Conservation (phyloP, 2,888 invertebrate genomes). For the Drosophila longiperda region DNA sequence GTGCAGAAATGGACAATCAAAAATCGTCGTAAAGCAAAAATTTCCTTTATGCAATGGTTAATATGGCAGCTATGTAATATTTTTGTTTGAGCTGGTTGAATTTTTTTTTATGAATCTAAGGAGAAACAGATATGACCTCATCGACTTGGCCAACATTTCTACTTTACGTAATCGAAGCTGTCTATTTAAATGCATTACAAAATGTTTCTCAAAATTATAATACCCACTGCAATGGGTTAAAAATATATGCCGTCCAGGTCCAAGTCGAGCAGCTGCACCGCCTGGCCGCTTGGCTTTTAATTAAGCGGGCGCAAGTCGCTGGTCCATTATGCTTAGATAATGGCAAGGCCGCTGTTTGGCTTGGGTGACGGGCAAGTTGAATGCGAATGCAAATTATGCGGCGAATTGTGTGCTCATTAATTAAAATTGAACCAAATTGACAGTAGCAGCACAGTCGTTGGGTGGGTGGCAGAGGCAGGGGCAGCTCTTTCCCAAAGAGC, state of each 20-base stretch:
- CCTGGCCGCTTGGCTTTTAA: constrained; percentile 51
- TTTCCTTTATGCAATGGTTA: no score
- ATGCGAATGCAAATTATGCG: constrained; percentile 72
- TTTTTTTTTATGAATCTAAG: neutral
- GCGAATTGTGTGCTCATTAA: constrained; percentile 78
- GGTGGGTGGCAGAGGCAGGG: neutral
- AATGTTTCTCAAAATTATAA: neutral
- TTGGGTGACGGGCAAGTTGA: constrained; percentile 22
- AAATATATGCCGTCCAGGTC: neutral
- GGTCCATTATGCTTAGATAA: constrained; percentile 76
- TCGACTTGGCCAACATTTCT: neutral
- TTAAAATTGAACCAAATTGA: constrained; percentile 77
- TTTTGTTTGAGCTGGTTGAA: neutral
- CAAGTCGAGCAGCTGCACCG: constrained; percentile 22
- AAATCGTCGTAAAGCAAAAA: no score
- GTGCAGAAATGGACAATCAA: neutral
- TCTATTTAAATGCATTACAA: neutral
- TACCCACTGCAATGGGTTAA: neutral
- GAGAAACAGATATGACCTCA: neutral
- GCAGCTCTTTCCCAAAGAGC: constrained; percentile 19
- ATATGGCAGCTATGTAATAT: neutral
- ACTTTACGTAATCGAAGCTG: neutral
- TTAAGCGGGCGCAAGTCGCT: constrained; percentile 73
- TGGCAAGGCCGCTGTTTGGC: constrained; percentile 52
- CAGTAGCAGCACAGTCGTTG: constrained; percentile 20